A percentile compares a stretch with the other conserved stretches of the same genome.
These are phyloP conservation scores for Sander vitreus DNA, from an alignment of 2,113 vertebrate genomes.

Conservation along the genomic window DNA sequence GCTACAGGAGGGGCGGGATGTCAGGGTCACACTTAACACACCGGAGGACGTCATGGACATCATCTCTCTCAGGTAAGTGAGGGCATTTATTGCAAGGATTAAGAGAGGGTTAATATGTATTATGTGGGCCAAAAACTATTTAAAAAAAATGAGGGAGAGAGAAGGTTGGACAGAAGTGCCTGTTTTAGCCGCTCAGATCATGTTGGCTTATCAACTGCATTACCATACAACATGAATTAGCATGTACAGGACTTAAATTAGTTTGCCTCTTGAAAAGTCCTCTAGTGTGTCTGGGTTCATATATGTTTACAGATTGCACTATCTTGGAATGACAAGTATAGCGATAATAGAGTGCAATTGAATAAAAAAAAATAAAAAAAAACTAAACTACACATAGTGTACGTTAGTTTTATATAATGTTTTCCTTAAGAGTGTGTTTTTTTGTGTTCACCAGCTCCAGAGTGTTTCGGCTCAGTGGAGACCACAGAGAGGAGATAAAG, in stretches of 20 bases:
- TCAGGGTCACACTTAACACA: slow-evolving; percentile 88
- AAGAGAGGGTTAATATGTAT: neutral
- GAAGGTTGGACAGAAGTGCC: neutral
- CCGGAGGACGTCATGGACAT: slow-evolving; percentile 89
- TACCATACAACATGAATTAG: neutral
- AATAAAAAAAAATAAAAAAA: neutral
- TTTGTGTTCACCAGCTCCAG: slow-evolving; percentile 83
- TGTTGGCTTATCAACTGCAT: neutral
- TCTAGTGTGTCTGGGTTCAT: too few relatives aligned
- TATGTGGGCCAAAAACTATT: neutral
- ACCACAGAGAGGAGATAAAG: slow-evolving; percentile 79
- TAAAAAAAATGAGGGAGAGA: neutral
- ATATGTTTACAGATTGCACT: neutral
- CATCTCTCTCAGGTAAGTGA: slow-evolving; percentile 84
- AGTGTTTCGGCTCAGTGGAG: slow-evolving; percentile 79
- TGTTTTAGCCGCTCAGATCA: neutral
- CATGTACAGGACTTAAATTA: too few relatives aligned
- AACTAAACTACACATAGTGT: neutral
- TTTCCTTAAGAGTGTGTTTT: neutral
- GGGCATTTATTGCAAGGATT: neutral
- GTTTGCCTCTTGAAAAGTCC: neutral
- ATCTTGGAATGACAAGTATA: neutral
- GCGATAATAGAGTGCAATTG: neutral
- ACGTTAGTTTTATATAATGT: neutral
- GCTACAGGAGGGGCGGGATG: slow-evolving; percentile 86